phyloP scores from a whole-genome alignment of 2,888 invertebrate genomes.

The Nesidiocoris tenuis region DNA sequence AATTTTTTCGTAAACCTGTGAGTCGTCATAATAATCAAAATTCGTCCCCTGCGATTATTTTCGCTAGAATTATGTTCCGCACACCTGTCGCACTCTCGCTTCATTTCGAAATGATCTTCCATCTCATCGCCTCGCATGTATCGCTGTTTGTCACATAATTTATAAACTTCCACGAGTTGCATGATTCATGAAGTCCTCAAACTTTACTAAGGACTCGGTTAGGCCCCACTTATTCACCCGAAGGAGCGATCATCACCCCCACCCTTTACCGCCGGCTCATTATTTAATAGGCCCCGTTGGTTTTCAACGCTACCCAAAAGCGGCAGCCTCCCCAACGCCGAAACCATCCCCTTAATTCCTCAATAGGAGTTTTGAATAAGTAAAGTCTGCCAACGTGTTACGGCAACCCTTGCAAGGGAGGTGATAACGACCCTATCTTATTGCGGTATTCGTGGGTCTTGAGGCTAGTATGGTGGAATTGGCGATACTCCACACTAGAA shows the following conservation, averaged over 20 bases:
- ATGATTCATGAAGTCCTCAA: constrained; percentile 15
- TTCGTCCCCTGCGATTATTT: no score
- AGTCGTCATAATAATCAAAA: no score
- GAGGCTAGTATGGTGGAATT: no score
- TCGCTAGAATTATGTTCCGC: no score
- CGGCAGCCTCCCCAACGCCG: not conserved
- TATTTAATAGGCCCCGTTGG: not conserved
- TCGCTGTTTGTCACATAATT: not conserved
- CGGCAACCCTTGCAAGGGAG: not conserved
- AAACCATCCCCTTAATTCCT: constrained; percentile 31
- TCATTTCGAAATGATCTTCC: no score
- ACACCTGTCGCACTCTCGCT: not conserved
- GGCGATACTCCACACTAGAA: no score
- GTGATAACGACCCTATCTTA: not conserved
- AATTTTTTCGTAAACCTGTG: no score
- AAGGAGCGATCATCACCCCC: not conserved
- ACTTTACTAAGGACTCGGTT: constrained; percentile 6
- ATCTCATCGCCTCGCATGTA: not conserved
- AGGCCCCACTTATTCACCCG: not conserved
- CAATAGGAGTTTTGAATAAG: constrained; percentile 30
- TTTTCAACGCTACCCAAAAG: no score
- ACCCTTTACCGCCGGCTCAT: not conserved
- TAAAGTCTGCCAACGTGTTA: constrained; percentile 2
- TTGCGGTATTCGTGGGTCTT: no score
- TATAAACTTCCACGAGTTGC: not conserved